Percentiles rank a stretch among this genome's conserved stretches.
These are phyloP conservation scores for Trichomycterus rosablanca DNA, from an alignment of 2,113 vertebrate genomes.

Conservation along the genomic window DNA sequence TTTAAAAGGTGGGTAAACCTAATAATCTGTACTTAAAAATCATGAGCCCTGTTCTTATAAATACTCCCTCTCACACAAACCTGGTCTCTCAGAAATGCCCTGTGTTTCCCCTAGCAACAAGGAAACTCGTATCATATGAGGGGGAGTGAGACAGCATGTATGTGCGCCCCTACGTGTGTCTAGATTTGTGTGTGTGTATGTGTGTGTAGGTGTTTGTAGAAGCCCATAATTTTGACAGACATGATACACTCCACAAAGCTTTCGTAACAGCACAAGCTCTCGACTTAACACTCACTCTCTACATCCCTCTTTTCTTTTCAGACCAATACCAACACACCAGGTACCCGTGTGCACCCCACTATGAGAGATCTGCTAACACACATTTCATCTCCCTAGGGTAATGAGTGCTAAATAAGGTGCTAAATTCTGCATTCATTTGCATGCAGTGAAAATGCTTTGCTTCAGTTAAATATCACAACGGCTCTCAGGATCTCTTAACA, in stretches of 20 bases:
- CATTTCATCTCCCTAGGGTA: not conserved
- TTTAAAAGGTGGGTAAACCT: not conserved
- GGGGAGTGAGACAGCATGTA: not conserved
- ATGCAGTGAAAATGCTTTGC: not conserved
- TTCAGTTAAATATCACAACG: not conserved
- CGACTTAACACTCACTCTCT: too few species aligned
- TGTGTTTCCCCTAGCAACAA: constrained; percentile 20
- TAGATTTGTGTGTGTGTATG: too few species aligned
- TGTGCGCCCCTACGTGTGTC: not conserved
- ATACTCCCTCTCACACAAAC: not conserved
- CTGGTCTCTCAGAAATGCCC: not conserved
- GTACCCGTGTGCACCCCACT: not conserved
- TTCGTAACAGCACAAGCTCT: constrained; percentile 25
- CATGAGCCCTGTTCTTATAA: not conserved
- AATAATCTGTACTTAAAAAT: not conserved
- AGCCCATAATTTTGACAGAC: constrained; percentile 10
- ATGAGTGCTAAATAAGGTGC: not conserved
- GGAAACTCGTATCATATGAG: not conserved
- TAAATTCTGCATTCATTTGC: not conserved
- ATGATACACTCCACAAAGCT: constrained; percentile 18
- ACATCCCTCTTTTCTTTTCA: not conserved
- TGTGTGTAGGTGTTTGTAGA: constrained; percentile 2
- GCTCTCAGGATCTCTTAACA: not conserved
- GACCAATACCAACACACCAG: not conserved
- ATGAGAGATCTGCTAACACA: not conserved